Conservation (phyloP, 2,797 vertebrate species). For the Gymnothorax reevesii region DNA sequence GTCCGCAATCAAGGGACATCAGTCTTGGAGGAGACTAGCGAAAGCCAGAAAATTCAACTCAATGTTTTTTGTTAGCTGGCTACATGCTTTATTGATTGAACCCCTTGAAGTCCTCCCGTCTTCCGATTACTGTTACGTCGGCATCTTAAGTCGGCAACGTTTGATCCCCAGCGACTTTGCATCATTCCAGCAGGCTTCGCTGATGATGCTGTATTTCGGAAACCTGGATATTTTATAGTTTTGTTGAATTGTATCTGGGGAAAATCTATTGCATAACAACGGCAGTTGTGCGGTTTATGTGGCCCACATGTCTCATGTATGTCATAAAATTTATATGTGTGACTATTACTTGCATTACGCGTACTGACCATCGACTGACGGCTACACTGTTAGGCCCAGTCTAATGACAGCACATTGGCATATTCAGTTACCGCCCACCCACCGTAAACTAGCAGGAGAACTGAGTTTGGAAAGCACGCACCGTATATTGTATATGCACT, state of each 20-base stretch:
- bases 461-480: not conserved
- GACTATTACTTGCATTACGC: not conserved
- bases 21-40: not conserved
- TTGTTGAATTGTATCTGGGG: not conserved
- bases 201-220: not conserved
- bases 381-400: not conserved
- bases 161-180: not conserved
- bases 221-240: not conserved
- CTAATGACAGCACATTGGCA: constrained; percentile 10
- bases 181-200: not conserved
- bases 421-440: not conserved
- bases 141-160: not conserved
- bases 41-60: not conserved
- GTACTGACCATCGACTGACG: not conserved
- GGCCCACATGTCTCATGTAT: not conserved
- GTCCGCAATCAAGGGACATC: not conserved
- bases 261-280: not conserved
- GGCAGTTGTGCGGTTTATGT: not conserved
- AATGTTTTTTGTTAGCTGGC: not conserved
- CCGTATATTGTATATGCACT: not conserved
- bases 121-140: not conserved
- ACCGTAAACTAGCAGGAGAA: not conserved
- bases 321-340: not conserved
- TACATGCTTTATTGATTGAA: not conserved
- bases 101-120: not conserved